Evolutionary conservation across 2,888 invertebrate species (phyloP).

Genomic region (Peribatodes rhomboidaria): DNA sequence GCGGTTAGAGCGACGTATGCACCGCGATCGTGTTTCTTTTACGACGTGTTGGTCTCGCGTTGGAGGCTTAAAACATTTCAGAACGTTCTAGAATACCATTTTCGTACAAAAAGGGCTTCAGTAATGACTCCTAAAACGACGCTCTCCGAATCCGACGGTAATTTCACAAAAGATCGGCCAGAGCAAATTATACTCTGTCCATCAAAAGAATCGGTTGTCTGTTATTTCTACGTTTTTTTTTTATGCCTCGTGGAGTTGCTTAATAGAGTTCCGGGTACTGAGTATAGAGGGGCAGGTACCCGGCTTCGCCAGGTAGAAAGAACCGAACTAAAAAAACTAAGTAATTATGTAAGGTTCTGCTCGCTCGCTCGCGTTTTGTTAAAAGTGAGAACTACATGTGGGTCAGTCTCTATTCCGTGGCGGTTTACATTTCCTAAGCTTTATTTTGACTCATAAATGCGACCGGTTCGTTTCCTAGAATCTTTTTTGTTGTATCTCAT

Average conservation of each 20-base stretch:
- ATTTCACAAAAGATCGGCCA: constrained; percentile 61
- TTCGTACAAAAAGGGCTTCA: constrained; percentile 30
- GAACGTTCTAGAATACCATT: constrained; percentile 40
- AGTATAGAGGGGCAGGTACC: constrained; percentile 74
- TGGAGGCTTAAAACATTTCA: constrained; percentile 25
- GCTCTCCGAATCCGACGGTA: constrained; percentile 51
- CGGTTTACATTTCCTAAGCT: constrained; percentile 48
- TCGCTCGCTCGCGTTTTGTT: constrained; percentile 60
- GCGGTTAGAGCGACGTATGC: constrained; percentile 42
- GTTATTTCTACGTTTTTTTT: constrained; percentile 73
- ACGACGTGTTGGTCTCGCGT: constrained; percentile 35
- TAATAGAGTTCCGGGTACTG: constrained; percentile 82
- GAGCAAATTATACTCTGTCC: constrained; percentile 69
- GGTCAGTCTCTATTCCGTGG: constrained; percentile 47
- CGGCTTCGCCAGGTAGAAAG: constrained; percentile 69
- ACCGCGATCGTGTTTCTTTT: constrained; percentile 43
- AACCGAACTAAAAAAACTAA: constrained; percentile 60
- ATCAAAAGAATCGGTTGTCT: constrained; percentile 60
- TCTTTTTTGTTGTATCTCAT: constrained; percentile 48
- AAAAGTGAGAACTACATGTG: constrained; percentile 58
- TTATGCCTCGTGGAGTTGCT: constrained; percentile 75
- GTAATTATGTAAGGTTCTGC: constrained; percentile 60
- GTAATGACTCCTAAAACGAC: constrained; percentile 43
- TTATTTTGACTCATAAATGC: constrained; percentile 51
- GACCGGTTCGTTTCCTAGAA: constrained; percentile 48